Conservation (phyloP, 2,888 invertebrate genomes). For the Linnaemya vulpina region DNA sequence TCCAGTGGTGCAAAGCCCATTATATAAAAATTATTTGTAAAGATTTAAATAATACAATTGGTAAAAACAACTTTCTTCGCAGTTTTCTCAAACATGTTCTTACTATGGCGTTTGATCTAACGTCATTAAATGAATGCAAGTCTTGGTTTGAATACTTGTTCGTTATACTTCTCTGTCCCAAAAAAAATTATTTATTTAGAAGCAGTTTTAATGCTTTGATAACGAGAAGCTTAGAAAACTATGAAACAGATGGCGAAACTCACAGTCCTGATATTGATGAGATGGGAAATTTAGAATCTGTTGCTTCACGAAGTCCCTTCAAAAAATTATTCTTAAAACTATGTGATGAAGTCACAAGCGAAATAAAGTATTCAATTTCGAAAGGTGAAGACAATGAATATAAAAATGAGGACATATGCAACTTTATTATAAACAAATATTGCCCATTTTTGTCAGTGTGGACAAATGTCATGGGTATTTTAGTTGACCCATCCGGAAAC, state of each 20-base stretch:
- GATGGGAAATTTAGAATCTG: neutral
- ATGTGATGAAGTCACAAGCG: neutral
- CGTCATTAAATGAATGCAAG: slow-evolving; percentile 3
- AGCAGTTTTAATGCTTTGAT: neutral
- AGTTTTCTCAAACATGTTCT: slow-evolving; percentile 16
- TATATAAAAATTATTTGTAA: slow-evolving; percentile 28
- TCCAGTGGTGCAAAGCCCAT: slow-evolving; percentile 43
- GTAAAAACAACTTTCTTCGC: neutral
- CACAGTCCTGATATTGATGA: too few species aligned
- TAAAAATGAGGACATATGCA: neutral
- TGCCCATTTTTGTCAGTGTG: slow-evolving; percentile 33
- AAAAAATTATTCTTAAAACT: slow-evolving; percentile 8
- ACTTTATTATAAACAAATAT: neutral
- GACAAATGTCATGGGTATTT: slow-evolving; percentile 35
- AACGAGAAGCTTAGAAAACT: neutral
- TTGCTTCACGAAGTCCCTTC: slow-evolving; percentile 14
- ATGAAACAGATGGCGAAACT: too few species aligned
- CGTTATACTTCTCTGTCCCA: slow-evolving; percentile 6
- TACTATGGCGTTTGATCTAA: slow-evolving; percentile 17
- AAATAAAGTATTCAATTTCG: neutral
- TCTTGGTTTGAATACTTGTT: slow-evolving; percentile 38
- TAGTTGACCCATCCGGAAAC: neutral
- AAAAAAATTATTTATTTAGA: slow-evolving; percentile 6
- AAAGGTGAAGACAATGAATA: neutral
- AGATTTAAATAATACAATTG: slow-evolving; percentile 31